Conservation (phyloP, 2,888 invertebrate genomes). For the Sphaeridia pumilis region DNA sequence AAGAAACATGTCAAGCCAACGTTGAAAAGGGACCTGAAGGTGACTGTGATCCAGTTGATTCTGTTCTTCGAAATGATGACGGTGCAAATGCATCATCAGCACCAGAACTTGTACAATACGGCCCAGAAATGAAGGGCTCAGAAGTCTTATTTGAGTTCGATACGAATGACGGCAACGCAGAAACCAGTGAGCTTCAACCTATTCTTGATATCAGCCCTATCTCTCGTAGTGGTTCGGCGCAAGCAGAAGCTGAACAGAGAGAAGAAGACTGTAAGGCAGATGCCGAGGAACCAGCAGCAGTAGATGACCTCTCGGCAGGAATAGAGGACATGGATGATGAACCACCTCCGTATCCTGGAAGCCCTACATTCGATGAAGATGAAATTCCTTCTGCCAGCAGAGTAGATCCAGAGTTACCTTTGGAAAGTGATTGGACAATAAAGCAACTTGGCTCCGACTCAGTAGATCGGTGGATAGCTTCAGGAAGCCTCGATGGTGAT, state of each 20-base stretch:
- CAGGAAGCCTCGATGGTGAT: background rate
- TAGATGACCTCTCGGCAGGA: background rate
- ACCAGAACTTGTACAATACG: too few relatives aligned
- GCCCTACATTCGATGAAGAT: conserved; percentile 1
- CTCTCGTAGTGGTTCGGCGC: background rate
- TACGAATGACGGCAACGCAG: too few relatives aligned
- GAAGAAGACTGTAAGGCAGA: background rate
- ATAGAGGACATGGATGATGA: conserved; percentile 6
- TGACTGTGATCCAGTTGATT: background rate
- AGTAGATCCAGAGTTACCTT: background rate
- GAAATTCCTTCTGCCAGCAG: background rate
- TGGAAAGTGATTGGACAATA: background rate
- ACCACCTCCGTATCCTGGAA: conserved; percentile 8
- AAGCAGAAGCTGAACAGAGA: background rate
- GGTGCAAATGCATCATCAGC: background rate
- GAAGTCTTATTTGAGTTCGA: too few relatives aligned
- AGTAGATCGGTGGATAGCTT: background rate
- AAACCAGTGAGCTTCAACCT: background rate
- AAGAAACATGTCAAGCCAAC: background rate
- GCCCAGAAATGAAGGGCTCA: too few relatives aligned
- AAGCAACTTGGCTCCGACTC: background rate
- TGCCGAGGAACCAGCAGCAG: background rate
- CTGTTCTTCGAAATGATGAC: background rate
- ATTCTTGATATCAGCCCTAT: background rate
- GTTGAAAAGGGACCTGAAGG: background rate